These are phyloP conservation scores for Tonatia bakeri DNA, from an alignment of 2,113 vertebrate species.

Conservation along the genomic window DNA sequence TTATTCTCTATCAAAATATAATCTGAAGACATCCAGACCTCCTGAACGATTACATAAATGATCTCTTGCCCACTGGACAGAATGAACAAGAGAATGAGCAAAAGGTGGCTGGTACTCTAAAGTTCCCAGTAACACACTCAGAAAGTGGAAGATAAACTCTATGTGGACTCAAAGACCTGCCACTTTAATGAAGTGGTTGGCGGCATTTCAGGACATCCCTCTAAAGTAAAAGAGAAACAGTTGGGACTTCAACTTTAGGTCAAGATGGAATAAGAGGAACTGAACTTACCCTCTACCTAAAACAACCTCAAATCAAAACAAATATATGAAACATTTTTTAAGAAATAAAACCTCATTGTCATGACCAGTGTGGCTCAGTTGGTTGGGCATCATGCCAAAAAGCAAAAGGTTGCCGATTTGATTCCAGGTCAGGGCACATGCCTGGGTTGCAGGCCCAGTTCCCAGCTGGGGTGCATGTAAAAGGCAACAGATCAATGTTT, in stretches of 20 bases:
- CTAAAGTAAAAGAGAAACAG: not conserved
- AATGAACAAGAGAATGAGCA: not conserved
- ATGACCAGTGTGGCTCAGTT: too few species aligned
- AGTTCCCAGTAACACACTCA: not conserved
- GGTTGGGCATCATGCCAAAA: too few species aligned
- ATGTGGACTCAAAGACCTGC: not conserved
- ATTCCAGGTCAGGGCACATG: too few species aligned
- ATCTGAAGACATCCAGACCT: not conserved
- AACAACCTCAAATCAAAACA: slow-evolving; percentile 22
- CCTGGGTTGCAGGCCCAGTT: too few species aligned
- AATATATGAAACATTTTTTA: not conserved
- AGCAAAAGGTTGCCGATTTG: too few species aligned
- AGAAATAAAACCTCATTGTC: not conserved
- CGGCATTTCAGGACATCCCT: not conserved
- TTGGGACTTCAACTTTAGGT: not conserved
- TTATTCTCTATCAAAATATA: not conserved
- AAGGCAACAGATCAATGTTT: too few species aligned
- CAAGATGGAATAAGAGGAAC: not conserved
- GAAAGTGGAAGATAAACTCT: not conserved
- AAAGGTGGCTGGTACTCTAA: not conserved
- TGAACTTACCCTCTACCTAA: not conserved
- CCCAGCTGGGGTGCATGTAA: too few species aligned
- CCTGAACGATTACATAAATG: not conserved
- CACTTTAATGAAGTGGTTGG: not conserved
- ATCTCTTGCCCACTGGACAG: not conserved